Base-by-base conservation (phyloP, 1,140 invertebrate genomes). In the Archivesica marissinica region DNA sequence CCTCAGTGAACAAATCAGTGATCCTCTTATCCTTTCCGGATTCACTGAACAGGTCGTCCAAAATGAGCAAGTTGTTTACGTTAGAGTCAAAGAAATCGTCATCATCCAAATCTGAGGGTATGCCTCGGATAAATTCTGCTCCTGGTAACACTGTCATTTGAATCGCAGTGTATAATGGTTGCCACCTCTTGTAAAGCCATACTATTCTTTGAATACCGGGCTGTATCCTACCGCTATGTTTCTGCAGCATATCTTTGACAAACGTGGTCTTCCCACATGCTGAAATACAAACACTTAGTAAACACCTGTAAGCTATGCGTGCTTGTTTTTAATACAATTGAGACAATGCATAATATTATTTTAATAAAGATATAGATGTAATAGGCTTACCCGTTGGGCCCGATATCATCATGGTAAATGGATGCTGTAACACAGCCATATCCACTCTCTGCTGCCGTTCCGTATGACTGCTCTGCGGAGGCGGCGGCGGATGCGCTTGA, bases 161-260 rank as follows among this genome's bases (percentile, higher is more conserved):
- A 66, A 64, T 50, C 17, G 11, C 59, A 9, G 20, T 28, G 41
- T 80, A 80, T 17, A 80, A 80, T 50, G 77, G 59, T 33, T 80
- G 77, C 77, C 25, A 80, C 38, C 77, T 17, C 68, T 47, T 80
- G 39, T 64, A 80, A 3, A 80, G 41, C 77, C 77, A 80, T 44
- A 80, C 39, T 9, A 66, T 66, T 35, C 59, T 66, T 25, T 68
- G 38, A 7, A 74, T 13, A 74, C n/a, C 41, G 6, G 70, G 70
- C 35, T 23, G 11, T 15, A 74, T 74, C 17, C 17, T 74, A 17
- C 9, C 15, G 11, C 39, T 47, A 20, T 74, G 11, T 23, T 47
- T 47, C 39, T 44, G 70, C 28, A 74, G 33, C 30, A 74, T 23
- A 3, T 6, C 25, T 30, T 74, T 41, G 11, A 74, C 70, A 13